Evolutionary conservation across 1,140 invertebrate genomes (phyloP), one percentile per base, ranked within the genome.

Genomic region (Glossosoma conforme): DNA sequence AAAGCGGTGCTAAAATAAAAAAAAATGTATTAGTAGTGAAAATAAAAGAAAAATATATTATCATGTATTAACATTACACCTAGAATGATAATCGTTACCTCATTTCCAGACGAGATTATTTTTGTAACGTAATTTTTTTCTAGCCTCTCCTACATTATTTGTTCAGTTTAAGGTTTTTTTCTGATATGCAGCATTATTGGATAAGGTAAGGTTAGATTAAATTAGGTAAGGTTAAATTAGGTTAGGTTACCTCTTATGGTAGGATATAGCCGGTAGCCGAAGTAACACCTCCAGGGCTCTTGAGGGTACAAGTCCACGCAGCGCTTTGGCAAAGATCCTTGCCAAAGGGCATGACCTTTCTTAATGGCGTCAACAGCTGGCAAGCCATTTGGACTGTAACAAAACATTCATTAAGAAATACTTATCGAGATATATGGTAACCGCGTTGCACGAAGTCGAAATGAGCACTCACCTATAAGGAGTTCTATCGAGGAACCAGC

Each of bases 401-500:
- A 36, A 35, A 41, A 17, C 11, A 20, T 36, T 45, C 14, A 18
- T 47, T 37, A 20, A 28, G 6, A 28, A 8, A 28, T 28, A 28
- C 6, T 8, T n/a, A n/a, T 28, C 6, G 6, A 28, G 25, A 14
- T 36, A 8, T 36, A n/a, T 32, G n/a, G n/a, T n/a, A n/a, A n/a
- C n/a, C n/a, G n/a, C n/a, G n/a, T n/a, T n/a, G n/a, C n/a, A n/a
- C n/a, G n/a, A n/a, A n/a, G n/a, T n/a, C n/a, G n/a, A n/a, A 8
- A 28, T 10, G 5, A 36, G 8, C 14, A 14, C 13, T 11, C 24
- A 49, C 45, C 56, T 69, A 38, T 67, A 72, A 0, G 69, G 72
- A 44, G 86, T 82, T 54, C 89, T 80, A 69, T 96, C 93, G 15
- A 96, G 68, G 61, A 96, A 96, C 93, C 93, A 97, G 11, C 92